These are phyloP conservation scores for Nannospalax galili DNA, from an alignment of 2,113 vertebrate species.

Conservation along the genomic window DNA sequence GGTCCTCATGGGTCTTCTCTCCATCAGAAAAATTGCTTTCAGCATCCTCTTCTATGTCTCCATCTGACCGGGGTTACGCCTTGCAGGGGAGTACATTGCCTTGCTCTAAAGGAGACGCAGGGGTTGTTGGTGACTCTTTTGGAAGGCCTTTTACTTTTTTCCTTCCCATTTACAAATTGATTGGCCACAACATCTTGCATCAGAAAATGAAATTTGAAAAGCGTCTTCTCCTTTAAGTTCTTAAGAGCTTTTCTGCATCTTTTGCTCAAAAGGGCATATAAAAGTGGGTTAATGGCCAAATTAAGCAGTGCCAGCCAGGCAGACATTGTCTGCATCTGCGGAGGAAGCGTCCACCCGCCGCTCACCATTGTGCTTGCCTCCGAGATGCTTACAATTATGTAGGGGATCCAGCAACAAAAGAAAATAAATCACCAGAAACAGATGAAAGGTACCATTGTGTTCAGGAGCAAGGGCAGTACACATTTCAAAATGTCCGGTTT, in stretches of 20 bases:
- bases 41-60: neutral
- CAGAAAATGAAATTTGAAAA: conserved; percentile 73
- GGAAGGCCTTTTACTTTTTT: conserved; percentile 51
- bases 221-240: conserved; percentile 72
- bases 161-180: conserved; percentile 56
- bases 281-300: conserved; percentile 71
- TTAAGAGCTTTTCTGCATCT: conserved; percentile 66
- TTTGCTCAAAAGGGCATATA: conserved; percentile 65
- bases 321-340: conserved; percentile 29
- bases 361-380: conserved; percentile 63
- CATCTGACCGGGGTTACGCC: neutral
- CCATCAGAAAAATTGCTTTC: neutral
- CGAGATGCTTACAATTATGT: conserved; percentile 38
- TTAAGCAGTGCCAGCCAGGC: conserved; percentile 57
- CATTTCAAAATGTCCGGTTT: conserved; percentile 43
- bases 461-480: conserved; percentile 2
- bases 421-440: conserved; percentile 75
- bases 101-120: neutral
- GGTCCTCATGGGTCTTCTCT: neutral
- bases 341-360: conserved; percentile 52
- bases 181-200: conserved; percentile 41
- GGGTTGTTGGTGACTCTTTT: conserved; percentile 2
- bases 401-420: conserved; percentile 73
- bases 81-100: neutral
- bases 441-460: conserved; percentile 63